Evolutionary conservation across 2,113 vertebrate species (phyloP), one percentile per base, ranked within the genome.

Genomic region (Ochotona princeps): DNA sequence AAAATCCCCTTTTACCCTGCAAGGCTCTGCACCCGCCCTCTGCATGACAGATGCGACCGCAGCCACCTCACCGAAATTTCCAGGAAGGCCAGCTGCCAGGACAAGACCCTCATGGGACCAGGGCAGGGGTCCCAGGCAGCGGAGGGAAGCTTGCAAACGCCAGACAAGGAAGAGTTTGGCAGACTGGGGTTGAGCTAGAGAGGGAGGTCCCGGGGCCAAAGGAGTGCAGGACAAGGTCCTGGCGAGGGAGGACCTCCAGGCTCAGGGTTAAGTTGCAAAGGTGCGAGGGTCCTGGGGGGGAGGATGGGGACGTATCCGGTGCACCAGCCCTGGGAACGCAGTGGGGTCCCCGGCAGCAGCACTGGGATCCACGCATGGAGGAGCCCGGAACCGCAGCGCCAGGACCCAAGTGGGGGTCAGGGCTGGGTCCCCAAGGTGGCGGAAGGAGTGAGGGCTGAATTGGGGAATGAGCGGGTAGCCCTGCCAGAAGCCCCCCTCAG

Each of bases 31-130:
- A 63, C 67, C 79, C 89, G 83, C 54, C 38, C 38, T 79, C 12
- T 12, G 18, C 94, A 76, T 92, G 96, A 95, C 95, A 96, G 96
- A 95, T 91, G 80, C 87, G 1, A 7, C 89, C 17, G 28, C 73
- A 1, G 23, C 93, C 96, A 93, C 91, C 91, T 92, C 96, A 91
- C 80, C 92, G 76, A 91, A 92, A 92, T 94, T 96, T 96, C 95
- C 96, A 95, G 94, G 96, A 96, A 96, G 93, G 70, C 83, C 11
- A 35, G 76, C 49, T 72, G 67, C 93, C 92, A 61, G 86, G 70
- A 93, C 70, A 72, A 89, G 86, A 83, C 66, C 88, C 72, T 57
- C 14, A 44, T 6, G 38, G 38, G 38, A 44, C 38, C 38, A 44
- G 38, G 38, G 38, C 38, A 44, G 38, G 38, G 35, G 38, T 47